A percentile compares a stretch with the other conserved stretches of the same genome.
These are phyloP conservation scores for Salminus brasiliensis DNA, from an alignment of 2,113 vertebrate species.

Conservation along the genomic window DNA sequence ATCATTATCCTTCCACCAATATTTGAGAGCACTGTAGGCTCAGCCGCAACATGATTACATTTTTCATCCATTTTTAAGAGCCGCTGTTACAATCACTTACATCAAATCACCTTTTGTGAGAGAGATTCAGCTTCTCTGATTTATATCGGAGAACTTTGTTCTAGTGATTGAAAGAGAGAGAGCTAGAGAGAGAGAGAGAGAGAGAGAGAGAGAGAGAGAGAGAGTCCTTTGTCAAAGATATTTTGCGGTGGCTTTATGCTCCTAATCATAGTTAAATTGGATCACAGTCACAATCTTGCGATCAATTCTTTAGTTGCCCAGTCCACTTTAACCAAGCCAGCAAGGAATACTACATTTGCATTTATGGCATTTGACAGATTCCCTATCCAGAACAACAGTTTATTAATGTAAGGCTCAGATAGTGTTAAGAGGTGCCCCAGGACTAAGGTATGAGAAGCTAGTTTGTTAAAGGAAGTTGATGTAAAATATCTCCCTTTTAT, in stretches of 20 bases:
- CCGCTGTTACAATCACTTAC: constrained; percentile 6
- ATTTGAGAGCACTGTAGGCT: neutral
- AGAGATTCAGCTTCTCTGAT: constrained; percentile 10
- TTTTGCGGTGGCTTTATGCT: neutral
- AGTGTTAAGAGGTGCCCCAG: no score
- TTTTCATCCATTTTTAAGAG: constrained; percentile 21
- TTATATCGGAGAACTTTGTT: neutral
- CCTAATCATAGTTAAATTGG: neutral
- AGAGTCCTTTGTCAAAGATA: constrained; percentile 1
- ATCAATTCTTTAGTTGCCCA: neutral
- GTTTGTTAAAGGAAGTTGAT: no score
- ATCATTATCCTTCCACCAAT: constrained; percentile 15
- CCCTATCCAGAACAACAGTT: no score
- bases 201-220: constrained; percentile 25
- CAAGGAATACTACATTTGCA: no score
- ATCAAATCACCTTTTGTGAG: constrained; percentile 9
- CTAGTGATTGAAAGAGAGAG: constrained; percentile 12
- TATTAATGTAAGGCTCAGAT: no score
- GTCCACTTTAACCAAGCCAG: neutral
- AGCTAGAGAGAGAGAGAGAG: constrained; percentile 17
- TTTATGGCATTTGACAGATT: no score
- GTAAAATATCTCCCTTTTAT: no score
- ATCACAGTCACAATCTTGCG: neutral
- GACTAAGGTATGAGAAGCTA: no score
- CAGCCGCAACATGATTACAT: constrained; percentile 14